Evolutionary conservation across 2,113 vertebrate species (phyloP), one percentile per base, ranked within the genome.

Genomic region (Girardinichthys multiradiatus): DNA sequence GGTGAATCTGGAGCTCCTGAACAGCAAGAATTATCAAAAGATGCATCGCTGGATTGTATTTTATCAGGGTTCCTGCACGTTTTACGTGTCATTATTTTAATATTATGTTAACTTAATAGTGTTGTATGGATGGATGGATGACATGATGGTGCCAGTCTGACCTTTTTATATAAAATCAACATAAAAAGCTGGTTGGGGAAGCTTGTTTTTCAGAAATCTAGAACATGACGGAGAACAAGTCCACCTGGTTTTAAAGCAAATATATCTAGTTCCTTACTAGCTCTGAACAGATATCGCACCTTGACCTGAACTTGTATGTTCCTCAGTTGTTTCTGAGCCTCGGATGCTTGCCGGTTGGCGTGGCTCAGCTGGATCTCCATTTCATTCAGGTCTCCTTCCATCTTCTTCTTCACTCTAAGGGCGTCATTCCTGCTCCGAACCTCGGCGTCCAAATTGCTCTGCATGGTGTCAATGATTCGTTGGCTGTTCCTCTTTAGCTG

Each of bases 341-440:
- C 95, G 0, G 92, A 81, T 57, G 94, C 93, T 87, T 93, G 92
- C 66, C 94, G 89, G 82, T 94, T 96, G 63, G 94, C 90, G 0
- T 95, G 95, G 70, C 92, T 94, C 86, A 96, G 77, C 87, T 96
- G 95, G 70, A 85, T 35, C 82, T 89, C 89, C 84, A 91, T 89
- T 69, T 89, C 86, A 3, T 89, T 89, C 14, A 90, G 79, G 75
- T 90, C 89, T 19, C 85, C 87, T 13, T 90, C 89, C 89, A 90
- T 90, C 74, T 89, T 97, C 75, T 96, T 96, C 89, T 95, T 96
- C 59, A 96, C 57, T 17, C 95, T 87, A 19, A 96, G 78, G n/a
- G 78, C 75, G 2, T 89, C 83, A 24, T 80, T 91, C 64, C 87
- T 80, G 81, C 84, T 83, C 0, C 87, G 84, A 37, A 91, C 74